phyloP scores from a whole-genome alignment of 92 coral and sea anemone genomes.

The Pocillopora meandrina region DNA sequence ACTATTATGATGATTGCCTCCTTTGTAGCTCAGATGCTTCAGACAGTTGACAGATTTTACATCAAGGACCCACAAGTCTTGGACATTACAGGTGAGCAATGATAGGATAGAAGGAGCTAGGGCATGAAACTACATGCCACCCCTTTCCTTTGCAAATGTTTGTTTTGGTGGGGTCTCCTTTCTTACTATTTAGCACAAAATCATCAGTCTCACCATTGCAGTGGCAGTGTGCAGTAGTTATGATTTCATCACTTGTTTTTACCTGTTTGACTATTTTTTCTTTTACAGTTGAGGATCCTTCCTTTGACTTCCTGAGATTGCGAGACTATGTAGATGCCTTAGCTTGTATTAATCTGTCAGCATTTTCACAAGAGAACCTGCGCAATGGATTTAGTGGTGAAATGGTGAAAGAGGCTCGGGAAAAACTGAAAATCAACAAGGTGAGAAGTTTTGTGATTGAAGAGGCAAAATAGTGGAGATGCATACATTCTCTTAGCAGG shows the following conservation, averaged over 20 bases:
- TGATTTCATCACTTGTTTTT: not conserved
- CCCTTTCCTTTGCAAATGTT: not conserved
- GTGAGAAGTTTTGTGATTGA: conserved; percentile 37
- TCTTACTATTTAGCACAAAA: not conserved
- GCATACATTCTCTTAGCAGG: not conserved
- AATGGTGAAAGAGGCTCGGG: conserved; percentile 72
- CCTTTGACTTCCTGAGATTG: conserved; percentile 77
- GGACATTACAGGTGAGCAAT: conserved; percentile 87
- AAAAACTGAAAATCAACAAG: conserved; percentile 87
- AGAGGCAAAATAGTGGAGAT: not conserved
- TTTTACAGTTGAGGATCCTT: conserved; percentile 88
- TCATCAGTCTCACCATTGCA: no score
- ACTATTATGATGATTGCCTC: not conserved
- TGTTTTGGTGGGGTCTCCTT: not conserved
- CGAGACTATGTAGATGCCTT: conserved; percentile 93
- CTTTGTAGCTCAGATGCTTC: conserved; percentile 71
- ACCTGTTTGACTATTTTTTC: not conserved
- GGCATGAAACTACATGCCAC: not conserved
- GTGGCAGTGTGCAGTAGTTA: not conserved
- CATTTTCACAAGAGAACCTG: conserved; percentile 82
- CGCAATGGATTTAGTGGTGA: conserved; percentile 73
- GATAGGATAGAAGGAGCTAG: not conserved
- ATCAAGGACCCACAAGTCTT: conserved; percentile 85
- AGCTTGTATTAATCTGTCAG: conserved; percentile 75
- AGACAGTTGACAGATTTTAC: conserved; percentile 77